Percentiles rank a stretch among this genome's conserved stretches.
These are phyloP conservation scores for Mesembrinibis cayennensis DNA, from an alignment of 2,113 vertebrate genomes.

Conservation along the genomic window DNA sequence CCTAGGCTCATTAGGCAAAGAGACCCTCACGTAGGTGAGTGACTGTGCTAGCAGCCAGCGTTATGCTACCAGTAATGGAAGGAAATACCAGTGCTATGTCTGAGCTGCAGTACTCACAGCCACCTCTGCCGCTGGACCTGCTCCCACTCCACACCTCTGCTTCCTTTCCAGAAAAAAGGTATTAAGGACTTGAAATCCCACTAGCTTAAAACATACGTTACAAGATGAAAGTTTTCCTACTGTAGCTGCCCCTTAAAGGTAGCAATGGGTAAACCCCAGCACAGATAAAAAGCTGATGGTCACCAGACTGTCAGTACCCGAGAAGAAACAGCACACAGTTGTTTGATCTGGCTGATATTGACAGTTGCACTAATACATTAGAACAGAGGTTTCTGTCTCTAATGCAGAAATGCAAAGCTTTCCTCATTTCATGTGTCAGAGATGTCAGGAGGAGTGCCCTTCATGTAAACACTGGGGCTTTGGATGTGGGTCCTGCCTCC, in stretches of 20 bases:
- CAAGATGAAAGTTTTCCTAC: not conserved
- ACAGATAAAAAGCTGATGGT: not conserved
- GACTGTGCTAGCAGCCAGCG: not conserved
- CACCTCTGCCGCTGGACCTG: not conserved
- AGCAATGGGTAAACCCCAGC: not conserved
- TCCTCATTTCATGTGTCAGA: not conserved
- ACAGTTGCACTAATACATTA: not conserved
- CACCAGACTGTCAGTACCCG: not conserved
- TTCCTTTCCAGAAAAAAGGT: not conserved
- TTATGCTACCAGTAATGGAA: not conserved
- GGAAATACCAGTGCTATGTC: not conserved
- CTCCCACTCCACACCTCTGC: not conserved
- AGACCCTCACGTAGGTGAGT: fast-evolving
- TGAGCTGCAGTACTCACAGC: not conserved
- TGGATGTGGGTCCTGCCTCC: not conserved
- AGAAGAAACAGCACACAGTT: not conserved
- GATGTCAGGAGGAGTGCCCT: not conserved
- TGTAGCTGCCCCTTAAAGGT: not conserved
- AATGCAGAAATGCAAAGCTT: not conserved
- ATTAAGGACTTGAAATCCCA: not conserved
- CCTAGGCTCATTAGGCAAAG: not conserved
- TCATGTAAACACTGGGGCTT: not conserved
- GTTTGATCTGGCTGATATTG: not conserved
- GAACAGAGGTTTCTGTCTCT: not conserved
- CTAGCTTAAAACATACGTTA: not conserved